Percentiles rank a stretch among this genome's conserved stretches.
Conservation (phyloP, 1,140 invertebrate species). For the Spodoptera litura region DNA sequence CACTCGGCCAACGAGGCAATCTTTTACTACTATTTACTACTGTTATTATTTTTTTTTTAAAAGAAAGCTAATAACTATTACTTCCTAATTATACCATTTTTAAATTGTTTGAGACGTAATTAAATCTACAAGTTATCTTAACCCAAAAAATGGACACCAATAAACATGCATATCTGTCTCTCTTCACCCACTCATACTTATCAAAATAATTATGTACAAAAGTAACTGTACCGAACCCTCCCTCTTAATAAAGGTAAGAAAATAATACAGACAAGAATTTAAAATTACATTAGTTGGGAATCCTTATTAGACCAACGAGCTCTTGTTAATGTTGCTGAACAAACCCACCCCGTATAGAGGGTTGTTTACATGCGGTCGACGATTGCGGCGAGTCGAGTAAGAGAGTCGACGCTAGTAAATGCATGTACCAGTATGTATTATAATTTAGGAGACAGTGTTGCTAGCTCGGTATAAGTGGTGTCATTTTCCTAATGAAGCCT, state of each 20-base stretch:
- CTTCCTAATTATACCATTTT: too few species aligned
- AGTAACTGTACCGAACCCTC: not conserved
- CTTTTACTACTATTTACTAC: too few species aligned
- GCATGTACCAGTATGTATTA: constrained; percentile 29
- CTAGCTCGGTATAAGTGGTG: not conserved
- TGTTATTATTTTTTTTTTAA: too few species aligned
- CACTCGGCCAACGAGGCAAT: too few species aligned
- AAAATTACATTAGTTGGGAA: constrained; percentile 26
- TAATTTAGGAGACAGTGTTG: constrained; percentile 38
- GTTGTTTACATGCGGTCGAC: constrained; percentile 43
- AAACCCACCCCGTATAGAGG: constrained; percentile 30
- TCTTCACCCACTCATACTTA: too few species aligned
- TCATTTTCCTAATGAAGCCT: constrained; percentile 8
- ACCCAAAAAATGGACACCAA: too few species aligned
- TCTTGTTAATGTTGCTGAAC: constrained; percentile 35
- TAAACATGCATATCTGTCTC: too few species aligned
- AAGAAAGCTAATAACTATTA: too few species aligned
- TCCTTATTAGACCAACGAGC: constrained; percentile 23
- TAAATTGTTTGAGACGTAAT: too few species aligned
- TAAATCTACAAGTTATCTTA: too few species aligned
- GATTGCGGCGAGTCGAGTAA: constrained; percentile 17
- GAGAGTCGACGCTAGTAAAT: constrained; percentile 27
- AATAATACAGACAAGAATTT: constrained; percentile 33
- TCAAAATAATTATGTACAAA: not conserved
- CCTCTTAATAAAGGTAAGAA: constrained; percentile 30